Evolutionary conservation across 2,797 vertebrate genomes (phyloP).

Genomic region (Loris lydekkerianus): DNA sequence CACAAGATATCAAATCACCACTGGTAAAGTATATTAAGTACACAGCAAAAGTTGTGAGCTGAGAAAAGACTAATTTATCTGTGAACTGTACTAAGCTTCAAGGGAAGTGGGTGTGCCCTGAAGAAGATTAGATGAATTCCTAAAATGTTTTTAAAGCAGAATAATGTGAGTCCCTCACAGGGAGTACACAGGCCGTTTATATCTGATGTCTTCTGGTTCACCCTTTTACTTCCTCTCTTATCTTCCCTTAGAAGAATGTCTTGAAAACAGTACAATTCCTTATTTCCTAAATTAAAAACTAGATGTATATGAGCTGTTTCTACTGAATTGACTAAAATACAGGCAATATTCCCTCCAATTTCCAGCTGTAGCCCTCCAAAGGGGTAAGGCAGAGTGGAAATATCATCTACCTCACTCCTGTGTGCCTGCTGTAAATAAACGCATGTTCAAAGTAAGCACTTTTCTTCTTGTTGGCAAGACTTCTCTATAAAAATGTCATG

Average conservation of each 20-base stretch:
- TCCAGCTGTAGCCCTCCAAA: background rate
- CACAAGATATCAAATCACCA: background rate
- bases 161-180: conserved; percentile 72
- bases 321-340: background rate
- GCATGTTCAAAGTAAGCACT: background rate
- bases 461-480: background rate
- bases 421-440: background rate
- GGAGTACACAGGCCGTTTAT: conserved; percentile 70
- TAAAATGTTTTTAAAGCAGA: conserved; percentile 80
- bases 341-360: background rate
- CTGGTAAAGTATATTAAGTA: conserved; percentile 24
- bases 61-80: conserved; percentile 72
- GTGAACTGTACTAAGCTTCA: conserved; percentile 22
- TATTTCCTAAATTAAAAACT: conserved; percentile 10
- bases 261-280: conserved; percentile 31
- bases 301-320: conserved; percentile 25
- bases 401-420: background rate
- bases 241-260: conserved; percentile 66
- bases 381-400: background rate
- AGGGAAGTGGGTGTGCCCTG: conserved; percentile 55
- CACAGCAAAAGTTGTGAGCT: conserved; percentile 59
- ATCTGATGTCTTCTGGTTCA: conserved; percentile 72
- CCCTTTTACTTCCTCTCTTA: conserved; percentile 75
- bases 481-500: conserved; percentile 34
- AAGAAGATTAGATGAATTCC: conserved; percentile 81